Evolutionary conservation across 2,888 invertebrate species (phyloP), one percentile per base, ranked within the genome.

Genomic region (Polymixis lichenea): DNA sequence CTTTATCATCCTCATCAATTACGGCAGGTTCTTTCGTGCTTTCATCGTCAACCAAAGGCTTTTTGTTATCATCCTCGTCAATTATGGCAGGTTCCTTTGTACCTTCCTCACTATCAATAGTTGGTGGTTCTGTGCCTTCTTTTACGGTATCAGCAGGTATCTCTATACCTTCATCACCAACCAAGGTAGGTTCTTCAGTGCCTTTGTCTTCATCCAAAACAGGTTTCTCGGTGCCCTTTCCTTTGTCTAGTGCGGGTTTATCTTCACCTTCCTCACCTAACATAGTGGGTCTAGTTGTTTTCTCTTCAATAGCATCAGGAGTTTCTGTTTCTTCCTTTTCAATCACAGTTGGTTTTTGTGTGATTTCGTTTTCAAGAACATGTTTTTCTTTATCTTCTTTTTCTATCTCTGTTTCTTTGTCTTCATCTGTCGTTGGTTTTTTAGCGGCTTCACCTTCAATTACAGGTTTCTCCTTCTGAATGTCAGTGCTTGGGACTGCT

Each of bases 261-360:
- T 53, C 60, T 62, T 61, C 60, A 28, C 8, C 69, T 67, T 72
- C 56, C 1, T 67, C 60, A 22, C 32, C 51, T n/a, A 72, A 22
- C 2, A 58, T 9, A 9, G 38, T 0, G 49, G 64, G 67, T 43
- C 61, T 61, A 28, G 58, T 56, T 13, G 72, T 84, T 32, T 69
- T 38, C 49, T 68, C 46, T 49, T 68, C 72, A 43, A 43, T 25
- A 7, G 73, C 28, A 70, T 13, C 58, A 62, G 61, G 25, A 32
- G 22, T 72, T 64, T 78, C 71, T 58, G 86, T 83, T 58, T 28
- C 73, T 64, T 73, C 53, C 56, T 78, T 77, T 74, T 78, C 78
- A 72, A 78, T 74, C 49, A 70, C 55, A 55, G 56, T 66, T 8
- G 82, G 68, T 76, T 72, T 72, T 11, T 73, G 49, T 53, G 75